Percentiles rank a stretch among this genome's conserved stretches.
These are phyloP conservation scores for Halocynthia aurantium DNA, from an alignment of 23 tunicate species.

Conservation along the genomic window DNA sequence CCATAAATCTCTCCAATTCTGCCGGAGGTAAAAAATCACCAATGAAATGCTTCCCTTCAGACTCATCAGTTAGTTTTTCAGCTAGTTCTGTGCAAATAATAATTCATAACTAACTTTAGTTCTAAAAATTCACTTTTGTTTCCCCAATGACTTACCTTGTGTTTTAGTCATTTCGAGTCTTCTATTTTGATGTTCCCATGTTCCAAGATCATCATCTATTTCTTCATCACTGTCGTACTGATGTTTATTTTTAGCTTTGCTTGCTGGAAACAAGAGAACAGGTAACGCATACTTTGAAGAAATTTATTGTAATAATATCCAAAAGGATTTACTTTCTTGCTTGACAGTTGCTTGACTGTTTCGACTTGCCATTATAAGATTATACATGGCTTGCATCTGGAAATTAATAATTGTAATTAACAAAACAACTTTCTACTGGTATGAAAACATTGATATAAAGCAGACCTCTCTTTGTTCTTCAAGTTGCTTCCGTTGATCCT, in stretches of 20 bases:
- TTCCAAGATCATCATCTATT: conserved; percentile 70
- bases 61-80: conserved; percentile 80
- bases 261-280: neutral
- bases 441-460: too few species aligned
- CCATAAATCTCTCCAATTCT: conserved; percentile 90
- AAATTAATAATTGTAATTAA: too few species aligned
- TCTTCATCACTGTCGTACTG: conserved; percentile 96
- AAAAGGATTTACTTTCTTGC: neutral
- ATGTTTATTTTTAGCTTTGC: conserved; percentile 46
- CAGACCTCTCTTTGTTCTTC: conserved; percentile 67
- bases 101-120: too few species aligned
- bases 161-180: conserved; percentile 82
- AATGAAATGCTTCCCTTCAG: conserved; percentile 81
- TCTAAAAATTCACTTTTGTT: too few species aligned
- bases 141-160: neutral
- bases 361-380: conserved; percentile 83
- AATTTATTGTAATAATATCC: too few species aligned
- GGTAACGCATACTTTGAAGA: too few species aligned
- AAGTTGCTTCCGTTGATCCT: conserved; percentile 72
- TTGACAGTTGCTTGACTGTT: conserved; percentile 17
- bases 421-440: too few species aligned
- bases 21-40: conserved; percentile 94
- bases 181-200: conserved; percentile 89
- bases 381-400: conserved; percentile 86
- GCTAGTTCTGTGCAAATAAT: conserved; percentile 27